These are phyloP conservation scores for Leptogaster cylindrica DNA, from an alignment of 2,888 invertebrate species.

Conservation along the genomic window DNA sequence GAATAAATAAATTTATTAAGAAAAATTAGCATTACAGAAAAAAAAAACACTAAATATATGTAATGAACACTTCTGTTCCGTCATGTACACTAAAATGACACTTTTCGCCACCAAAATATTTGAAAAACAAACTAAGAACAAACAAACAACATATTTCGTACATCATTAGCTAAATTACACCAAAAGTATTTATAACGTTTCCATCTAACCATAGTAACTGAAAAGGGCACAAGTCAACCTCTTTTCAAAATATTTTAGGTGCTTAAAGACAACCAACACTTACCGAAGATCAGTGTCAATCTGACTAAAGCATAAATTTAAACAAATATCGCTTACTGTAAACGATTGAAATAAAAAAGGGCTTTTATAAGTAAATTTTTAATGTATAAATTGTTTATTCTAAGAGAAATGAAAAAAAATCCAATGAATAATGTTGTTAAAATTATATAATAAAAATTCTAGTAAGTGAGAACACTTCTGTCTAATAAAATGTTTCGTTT, in stretches of 20 bases:
- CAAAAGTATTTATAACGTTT: slow-evolving; percentile 49
- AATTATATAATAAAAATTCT: background rate
- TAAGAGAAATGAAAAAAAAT: background rate
- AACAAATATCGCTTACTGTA: slow-evolving; percentile 20
- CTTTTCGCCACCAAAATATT: slow-evolving; percentile 4
- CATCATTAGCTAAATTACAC: background rate
- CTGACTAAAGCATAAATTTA: slow-evolving; percentile 30
- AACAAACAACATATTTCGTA: slow-evolving; percentile 48
- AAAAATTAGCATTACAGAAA: slow-evolving; percentile 14
- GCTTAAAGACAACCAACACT: slow-evolving; percentile 41
- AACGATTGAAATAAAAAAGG: slow-evolving; percentile 13
- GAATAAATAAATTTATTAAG: slow-evolving; percentile 17
- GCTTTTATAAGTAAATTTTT: slow-evolving; percentile 37
- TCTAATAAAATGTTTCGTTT: slow-evolving; percentile 25
- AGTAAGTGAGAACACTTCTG: background rate
- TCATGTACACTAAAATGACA: slow-evolving; percentile 2
- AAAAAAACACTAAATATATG: too few relatives aligned
- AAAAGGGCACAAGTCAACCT: slow-evolving; percentile 39
- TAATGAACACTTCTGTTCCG: background rate
- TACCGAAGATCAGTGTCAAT: slow-evolving; percentile 52
- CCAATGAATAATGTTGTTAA: slow-evolving; percentile 19
- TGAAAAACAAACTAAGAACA: slow-evolving; percentile 33
- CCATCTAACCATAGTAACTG: slow-evolving; percentile 53
- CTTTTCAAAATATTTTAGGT: slow-evolving; percentile 43
- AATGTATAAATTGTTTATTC: slow-evolving; percentile 32